Base-by-base conservation (phyloP, 2,888 invertebrate genomes). In the Phaedon cochleariae region DNA sequence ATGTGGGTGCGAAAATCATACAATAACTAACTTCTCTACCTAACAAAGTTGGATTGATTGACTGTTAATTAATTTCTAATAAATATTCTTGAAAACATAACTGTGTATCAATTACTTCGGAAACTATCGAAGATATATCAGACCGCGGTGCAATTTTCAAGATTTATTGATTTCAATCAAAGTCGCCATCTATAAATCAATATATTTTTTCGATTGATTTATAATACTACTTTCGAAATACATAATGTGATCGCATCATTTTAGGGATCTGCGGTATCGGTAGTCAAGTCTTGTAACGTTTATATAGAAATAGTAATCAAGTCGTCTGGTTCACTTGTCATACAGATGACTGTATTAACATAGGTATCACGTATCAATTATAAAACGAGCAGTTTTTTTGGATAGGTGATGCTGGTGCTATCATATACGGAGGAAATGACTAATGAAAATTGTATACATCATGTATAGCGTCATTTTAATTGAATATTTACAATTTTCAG, bases 81-180 rank as follows among this genome's bases (percentile, higher is more conserved):
- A 72, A 75, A 75, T 74, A 75, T 73, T 71, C 71, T 67, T 58
- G 64, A 72, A 69, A 67, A 64, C 62, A 69, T 73, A 69, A 65
- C 65, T 64, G 64, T 69, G 69, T 73, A 71, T 75, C 75, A 75
- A 76, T 74, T 74, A 75, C 71, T 67, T 68, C 62, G 45, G 55
- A 68, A 64, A 63, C 67, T 67, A 73, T 72, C 71, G 67, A 41
- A 63, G 57, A 55, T 59, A 65, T 68, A 71, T 68, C 62, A 65
- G 59, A 60, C 65, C 68, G 65, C 66, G 64, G 51, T 63, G 69
- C 64, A 65, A 67, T 68, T 67, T 64, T 54, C 22, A 67, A 68
- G 71, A 74, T 73, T 73, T 73, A 74, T 73, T 46, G 65, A 52
- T 60, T 69, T 67, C 70, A 68, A 72, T 73, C 71, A 69, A 67